Evolutionary conservation across 2,888 invertebrate genomes (phyloP), one percentile per base, ranked within the genome.

Genomic region (Amphipyra tragopoginis): DNA sequence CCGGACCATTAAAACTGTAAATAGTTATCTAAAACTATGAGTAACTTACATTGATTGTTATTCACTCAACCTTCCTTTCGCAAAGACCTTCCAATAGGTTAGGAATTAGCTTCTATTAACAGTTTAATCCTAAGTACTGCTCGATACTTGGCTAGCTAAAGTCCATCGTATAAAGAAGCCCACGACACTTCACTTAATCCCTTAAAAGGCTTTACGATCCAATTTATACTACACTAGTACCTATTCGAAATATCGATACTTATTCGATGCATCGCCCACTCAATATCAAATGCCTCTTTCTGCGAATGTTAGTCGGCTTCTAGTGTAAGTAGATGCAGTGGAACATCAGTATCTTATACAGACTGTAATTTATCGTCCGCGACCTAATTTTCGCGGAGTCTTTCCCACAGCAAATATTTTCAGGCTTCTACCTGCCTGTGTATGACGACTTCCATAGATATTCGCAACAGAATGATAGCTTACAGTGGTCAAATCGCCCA

Each of bases 121-220:
- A 48, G 13, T 53, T 55, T 63, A 72, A 69, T 57, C 54, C 33
- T 36, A 49, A 56, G 36, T 42, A 63, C 40, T n/a, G 21, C 29
- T 45, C 14, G 40, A 50, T 48, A 58, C 49, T 61, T 36, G 15
- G 21, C 34, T 53, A 45, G 51, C 47, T 48, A 54, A 71, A 40
- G 15, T 50, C 29, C 51, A 63, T 63, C 52, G n/a, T 63, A 63
- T 62, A 61, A 49, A 61, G 65, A 76, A 75, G 69, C 76, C 79
- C 53, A 64, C 51, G 47, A 64, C 58, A 61, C 57, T 68, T 53
- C 54, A 61, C 49, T 57, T 67, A 63, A 77, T 62, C 69, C 56
- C 44, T 67, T 78, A 43, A 62, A 71, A 66, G 73, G 69, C 57
- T 77, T 75, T 57, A 65, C 65, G 66, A 36, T 58, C 44, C 59